Evolutionary conservation across 2,797 vertebrate genomes (phyloP).

Genomic region (Gobio occitaniae): DNA sequence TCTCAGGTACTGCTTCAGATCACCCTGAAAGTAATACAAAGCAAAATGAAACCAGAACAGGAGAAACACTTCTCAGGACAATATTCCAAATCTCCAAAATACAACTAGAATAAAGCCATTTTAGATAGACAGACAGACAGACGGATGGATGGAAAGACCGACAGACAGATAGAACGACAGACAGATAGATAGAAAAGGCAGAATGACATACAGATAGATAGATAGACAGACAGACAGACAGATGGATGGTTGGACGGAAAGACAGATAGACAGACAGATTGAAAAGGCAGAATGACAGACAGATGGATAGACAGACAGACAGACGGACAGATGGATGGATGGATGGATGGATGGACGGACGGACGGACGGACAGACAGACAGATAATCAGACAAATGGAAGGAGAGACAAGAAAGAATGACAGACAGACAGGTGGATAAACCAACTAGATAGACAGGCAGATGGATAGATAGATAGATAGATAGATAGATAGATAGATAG

Average conservation of each 20-base stretch:
- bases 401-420: too few species aligned
- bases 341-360: too few species aligned
- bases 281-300: neutral
- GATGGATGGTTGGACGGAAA: neutral
- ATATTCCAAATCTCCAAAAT: neutral
- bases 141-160: fast-evolving
- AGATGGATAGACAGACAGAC: neutral
- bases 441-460: neutral
- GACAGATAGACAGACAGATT: neutral
- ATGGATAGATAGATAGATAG: fast-evolving
- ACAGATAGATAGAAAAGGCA: neutral
- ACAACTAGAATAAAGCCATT: neutral
- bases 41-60: neutral
- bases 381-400: too few species aligned
- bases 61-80: neutral
- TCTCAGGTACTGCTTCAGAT: conserved; percentile 87
- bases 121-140: fast-evolving
- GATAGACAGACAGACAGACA: neutral
- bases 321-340: neutral
- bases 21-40: conserved; percentile 73
- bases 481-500: neutral
- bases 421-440: neutral
- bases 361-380: too few species aligned
- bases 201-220: neutral
- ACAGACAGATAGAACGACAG: neutral